Evolutionary conservation across 2,113 vertebrate species (phyloP), one percentile per base, ranked within the genome.

Genomic region (Neopipo cinnamomea): DNA sequence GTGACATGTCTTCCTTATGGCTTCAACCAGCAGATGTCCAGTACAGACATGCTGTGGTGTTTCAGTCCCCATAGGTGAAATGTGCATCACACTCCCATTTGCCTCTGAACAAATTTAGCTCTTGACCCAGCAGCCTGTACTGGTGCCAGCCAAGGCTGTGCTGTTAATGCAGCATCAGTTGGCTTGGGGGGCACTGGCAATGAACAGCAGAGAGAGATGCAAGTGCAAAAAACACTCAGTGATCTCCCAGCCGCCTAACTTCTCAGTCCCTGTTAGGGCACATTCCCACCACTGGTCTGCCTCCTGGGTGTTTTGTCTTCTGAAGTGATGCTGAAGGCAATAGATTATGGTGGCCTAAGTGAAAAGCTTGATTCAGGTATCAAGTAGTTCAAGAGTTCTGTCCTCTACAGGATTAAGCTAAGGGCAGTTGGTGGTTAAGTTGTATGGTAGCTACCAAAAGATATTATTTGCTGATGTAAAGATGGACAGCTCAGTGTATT

Each of bases 81-180:
- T 14, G 30, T 55, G 22, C 23, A 11, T 42, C 83, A 39, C 35
- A 35, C 5, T 37, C 6, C 25, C 1, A 0, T 42, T 85, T 84
- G 50, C 35, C 25, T 77, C 4, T 11, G 17, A 56, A 41, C 63
- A 75, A 74, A 11, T 74, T 82, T 53, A 79, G 61, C 25, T 44
- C 41, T 77, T 0, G 0, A 20, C 52, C 25, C 52, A 66, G 66
- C 44, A 44, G 5, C 35, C 49, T 8, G 2, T 13, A 5, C 35
- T 46, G 30, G 22, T 86, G 65, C 59, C 11, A 20, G 41, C 53
- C 17, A 1, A 3, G 68, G 47, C 39, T 72, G 21, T 81, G 73
- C 44, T 23, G 0, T 46, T 44, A 35, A 22, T 37, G 17, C 31
- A 65, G 30, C 53, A 58, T 61, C 62, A 33, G 20, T 14, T 76